Conservation (phyloP, 2,113 vertebrate species). For the Poeciliopsis prolifica region DNA sequence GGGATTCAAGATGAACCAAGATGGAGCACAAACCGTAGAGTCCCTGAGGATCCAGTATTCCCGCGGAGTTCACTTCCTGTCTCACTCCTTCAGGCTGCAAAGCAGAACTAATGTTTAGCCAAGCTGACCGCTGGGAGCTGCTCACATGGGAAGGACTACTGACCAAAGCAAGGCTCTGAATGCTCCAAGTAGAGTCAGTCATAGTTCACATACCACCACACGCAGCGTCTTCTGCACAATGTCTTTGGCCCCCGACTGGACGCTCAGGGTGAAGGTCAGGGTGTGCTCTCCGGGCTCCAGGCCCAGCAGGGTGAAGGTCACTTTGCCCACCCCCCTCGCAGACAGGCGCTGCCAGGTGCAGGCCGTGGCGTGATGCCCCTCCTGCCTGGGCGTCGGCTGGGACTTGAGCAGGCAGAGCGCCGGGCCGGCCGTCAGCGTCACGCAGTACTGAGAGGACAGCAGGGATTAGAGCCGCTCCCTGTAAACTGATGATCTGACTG, state of each 20-base stretch:
- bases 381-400: background rate
- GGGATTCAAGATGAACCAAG: background rate
- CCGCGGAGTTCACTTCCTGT: slow-evolving; percentile 78
- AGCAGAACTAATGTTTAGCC: background rate
- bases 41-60: slow-evolving; percentile 87
- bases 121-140: no score
- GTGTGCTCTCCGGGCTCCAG: slow-evolving; percentile 85
- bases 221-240: slow-evolving; percentile 83
- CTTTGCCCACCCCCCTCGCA: slow-evolving; percentile 46
- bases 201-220: slow-evolving; percentile 82
- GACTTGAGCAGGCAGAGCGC: slow-evolving; percentile 83
- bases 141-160: no score
- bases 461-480: background rate
- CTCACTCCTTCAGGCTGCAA: slow-evolving; percentile 90
- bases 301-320: slow-evolving; percentile 85
- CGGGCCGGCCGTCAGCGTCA: slow-evolving; percentile 76
- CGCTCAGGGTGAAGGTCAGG: slow-evolving; percentile 84
- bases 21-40: slow-evolving; percentile 83
- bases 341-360: slow-evolving; percentile 51
- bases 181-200: no score
- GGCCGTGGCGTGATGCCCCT: slow-evolving; percentile 22
- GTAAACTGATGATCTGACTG: background rate
- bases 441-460: slow-evolving; percentile 80
- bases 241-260: slow-evolving; percentile 44
- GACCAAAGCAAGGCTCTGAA: no score